A percentile compares a stretch with the other conserved stretches of the same genome.
Evolutionary conservation across 2,888 invertebrate species (phyloP).

Genomic region (Panopea generosa): DNA sequence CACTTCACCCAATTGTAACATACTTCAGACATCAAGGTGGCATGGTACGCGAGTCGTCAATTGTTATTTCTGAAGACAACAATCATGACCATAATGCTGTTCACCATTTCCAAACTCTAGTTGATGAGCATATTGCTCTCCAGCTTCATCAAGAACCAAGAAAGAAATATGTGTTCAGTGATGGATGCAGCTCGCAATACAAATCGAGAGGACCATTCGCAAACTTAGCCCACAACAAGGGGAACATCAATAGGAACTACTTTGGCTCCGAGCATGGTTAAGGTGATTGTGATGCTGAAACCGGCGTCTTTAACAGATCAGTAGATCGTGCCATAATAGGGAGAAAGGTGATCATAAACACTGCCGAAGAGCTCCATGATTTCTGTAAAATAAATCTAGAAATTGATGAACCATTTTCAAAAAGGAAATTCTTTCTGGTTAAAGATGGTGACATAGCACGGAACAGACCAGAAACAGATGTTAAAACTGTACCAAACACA

Average conservation of each 20-base stretch:
- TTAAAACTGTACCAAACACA: slow-evolving; percentile 38
- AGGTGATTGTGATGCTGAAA: slow-evolving; percentile 53
- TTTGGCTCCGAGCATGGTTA: slow-evolving; percentile 62
- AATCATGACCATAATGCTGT: slow-evolving; percentile 51
- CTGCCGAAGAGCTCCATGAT: slow-evolving; percentile 37
- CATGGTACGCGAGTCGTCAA: slow-evolving; percentile 16
- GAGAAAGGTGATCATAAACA: slow-evolving; percentile 44
- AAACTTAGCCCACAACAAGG: slow-evolving; percentile 16
- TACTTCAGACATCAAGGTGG: slow-evolving; percentile 18
- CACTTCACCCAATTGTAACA: slow-evolving; percentile 53
- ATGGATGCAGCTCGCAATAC: slow-evolving; percentile 58
- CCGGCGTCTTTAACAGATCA: slow-evolving; percentile 45
- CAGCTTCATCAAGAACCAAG: background rate
- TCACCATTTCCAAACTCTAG: slow-evolving; percentile 29
- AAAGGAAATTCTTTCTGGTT: slow-evolving; percentile 45
- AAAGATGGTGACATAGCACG: slow-evolving; percentile 43
- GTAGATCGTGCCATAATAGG: slow-evolving; percentile 51
- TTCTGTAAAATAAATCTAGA: slow-evolving; percentile 28
- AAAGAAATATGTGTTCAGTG: slow-evolving; percentile 40
- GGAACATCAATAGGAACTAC: slow-evolving; percentile 37
- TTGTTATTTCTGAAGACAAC: slow-evolving; percentile 45
- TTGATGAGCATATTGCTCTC: slow-evolving; percentile 5
- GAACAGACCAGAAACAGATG: slow-evolving; percentile 48
- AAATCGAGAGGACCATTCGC: slow-evolving; percentile 58
- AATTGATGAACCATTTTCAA: slow-evolving; percentile 29